Conservation (phyloP, 1,140 invertebrate genomes). For the Dendroctonus valens region DNA sequence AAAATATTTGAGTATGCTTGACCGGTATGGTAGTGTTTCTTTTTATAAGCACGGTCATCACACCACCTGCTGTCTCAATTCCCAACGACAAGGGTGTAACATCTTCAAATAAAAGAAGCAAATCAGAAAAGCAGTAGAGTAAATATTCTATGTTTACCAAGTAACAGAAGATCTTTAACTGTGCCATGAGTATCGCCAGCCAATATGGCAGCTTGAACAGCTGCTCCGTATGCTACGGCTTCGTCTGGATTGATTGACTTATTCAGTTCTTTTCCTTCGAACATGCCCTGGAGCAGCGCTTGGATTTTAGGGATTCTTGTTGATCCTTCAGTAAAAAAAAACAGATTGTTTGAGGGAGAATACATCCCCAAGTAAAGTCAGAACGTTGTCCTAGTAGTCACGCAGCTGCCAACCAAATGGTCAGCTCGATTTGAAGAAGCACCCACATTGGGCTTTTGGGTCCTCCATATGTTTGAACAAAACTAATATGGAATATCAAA, state of each 20-base stretch:
- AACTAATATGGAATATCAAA: too few relatives aligned
- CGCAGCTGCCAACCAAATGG: too few relatives aligned
- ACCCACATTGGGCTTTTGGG: too few relatives aligned
- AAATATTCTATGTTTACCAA: conserved; percentile 45
- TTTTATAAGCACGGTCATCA: conserved; percentile 53
- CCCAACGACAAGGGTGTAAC: conserved; percentile 42
- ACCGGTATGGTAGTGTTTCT: conserved; percentile 60
- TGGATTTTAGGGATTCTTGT: conserved; percentile 65
- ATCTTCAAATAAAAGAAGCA: conserved; percentile 17
- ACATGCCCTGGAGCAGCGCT: conserved; percentile 59
- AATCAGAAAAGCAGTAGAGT: neutral
- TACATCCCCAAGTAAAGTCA: too few relatives aligned
- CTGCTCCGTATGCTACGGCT: conserved; percentile 74
- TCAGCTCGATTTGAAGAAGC: too few relatives aligned
- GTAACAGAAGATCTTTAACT: conserved; percentile 61
- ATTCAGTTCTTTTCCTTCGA: conserved; percentile 66
- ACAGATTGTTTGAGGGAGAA: too few relatives aligned
- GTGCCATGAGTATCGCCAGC: conserved; percentile 55
- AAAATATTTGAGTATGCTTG: conserved; percentile 54
- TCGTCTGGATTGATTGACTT: conserved; percentile 73
- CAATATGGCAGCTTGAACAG: conserved; percentile 71
- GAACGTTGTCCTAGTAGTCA: too few relatives aligned
- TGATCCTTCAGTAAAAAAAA: conserved; percentile 54
- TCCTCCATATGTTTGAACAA: too few relatives aligned
- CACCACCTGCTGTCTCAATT: conserved; percentile 52